Evolutionary conservation across 2,888 invertebrate genomes (phyloP).

Genomic region (Mycalesis mineus): DNA sequence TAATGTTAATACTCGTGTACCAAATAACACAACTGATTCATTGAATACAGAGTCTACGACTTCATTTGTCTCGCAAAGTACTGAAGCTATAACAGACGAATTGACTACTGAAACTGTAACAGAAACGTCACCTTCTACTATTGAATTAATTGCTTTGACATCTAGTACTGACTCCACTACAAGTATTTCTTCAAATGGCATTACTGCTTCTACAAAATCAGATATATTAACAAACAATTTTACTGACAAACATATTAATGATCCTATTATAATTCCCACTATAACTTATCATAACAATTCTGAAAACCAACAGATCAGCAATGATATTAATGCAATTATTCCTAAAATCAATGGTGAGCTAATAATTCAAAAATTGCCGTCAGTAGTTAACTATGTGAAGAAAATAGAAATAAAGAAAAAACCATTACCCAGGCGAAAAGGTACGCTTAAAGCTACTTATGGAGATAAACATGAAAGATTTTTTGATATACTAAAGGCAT

Average conservation of each 20-base stretch:
- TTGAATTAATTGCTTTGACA: not conserved
- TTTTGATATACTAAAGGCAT: conserved; percentile 41
- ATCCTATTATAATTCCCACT: conserved; percentile 57
- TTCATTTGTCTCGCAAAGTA: conserved; percentile 8
- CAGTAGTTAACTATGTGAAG: conserved; percentile 42
- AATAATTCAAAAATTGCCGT: conserved; percentile 52
- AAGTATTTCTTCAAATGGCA: not conserved
- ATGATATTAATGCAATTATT: conserved; percentile 49
- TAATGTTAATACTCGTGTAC: not conserved
- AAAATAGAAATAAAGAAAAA: conserved; percentile 63
- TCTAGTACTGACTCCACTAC: not conserved
- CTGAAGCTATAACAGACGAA: not conserved
- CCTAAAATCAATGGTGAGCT: conserved; percentile 52
- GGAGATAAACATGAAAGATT: conserved; percentile 69
- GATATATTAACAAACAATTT: not conserved
- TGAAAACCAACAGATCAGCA: conserved; percentile 44
- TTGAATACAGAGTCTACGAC: conserved; percentile 19
- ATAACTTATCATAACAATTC: conserved; percentile 37
- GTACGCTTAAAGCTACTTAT: conserved; percentile 71
- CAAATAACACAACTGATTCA: conserved; percentile 11
- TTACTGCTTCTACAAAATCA: not conserved
- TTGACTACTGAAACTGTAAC: conserved; percentile 20
- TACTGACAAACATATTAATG: conserved; percentile 17
- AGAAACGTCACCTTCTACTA: conserved; percentile 10
- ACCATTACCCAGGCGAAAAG: conserved; percentile 62